These are phyloP conservation scores for Hipposideros armiger DNA, from an alignment of 2,113 vertebrate species.

Conservation along the genomic window DNA sequence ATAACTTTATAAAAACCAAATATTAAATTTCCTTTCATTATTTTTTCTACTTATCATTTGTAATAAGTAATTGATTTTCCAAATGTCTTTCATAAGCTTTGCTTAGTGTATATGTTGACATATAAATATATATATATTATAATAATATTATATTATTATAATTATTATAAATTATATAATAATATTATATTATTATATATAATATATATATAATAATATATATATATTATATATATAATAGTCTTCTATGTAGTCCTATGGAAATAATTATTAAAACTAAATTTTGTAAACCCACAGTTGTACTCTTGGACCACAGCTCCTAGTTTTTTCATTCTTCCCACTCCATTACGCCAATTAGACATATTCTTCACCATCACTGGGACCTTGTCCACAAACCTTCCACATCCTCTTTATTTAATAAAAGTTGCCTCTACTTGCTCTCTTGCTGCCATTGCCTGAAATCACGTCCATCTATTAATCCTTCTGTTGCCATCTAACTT, in stretches of 20 bases:
- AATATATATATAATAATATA: too few relatives aligned
- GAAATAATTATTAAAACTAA: slow-evolving; percentile 23
- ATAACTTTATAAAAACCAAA: slow-evolving; percentile 49
- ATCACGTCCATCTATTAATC: neutral
- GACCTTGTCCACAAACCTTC: neutral
- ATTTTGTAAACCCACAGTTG: neutral
- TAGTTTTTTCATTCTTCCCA: neutral
- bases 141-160: too few relatives aligned
- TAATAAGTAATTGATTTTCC: slow-evolving; percentile 19
- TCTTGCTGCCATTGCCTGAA: neutral
- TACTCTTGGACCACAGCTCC: neutral
- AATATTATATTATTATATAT: too few relatives aligned
- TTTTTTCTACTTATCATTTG: neutral
- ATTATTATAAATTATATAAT: too few relatives aligned
- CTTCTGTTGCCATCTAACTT: neutral
- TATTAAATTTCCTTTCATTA: neutral
- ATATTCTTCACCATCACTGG: neutral
- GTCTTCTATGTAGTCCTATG: neutral
- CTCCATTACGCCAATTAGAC: neutral
- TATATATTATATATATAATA: neutral
- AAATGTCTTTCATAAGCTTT: neutral
- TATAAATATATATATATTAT: neutral
- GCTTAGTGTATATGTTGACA: neutral
- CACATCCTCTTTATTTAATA: neutral
- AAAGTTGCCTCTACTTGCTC: neutral